These are phyloP conservation scores for Junonia oenone DNA, from an alignment of 2,888 invertebrate species.

Conservation along the genomic window DNA sequence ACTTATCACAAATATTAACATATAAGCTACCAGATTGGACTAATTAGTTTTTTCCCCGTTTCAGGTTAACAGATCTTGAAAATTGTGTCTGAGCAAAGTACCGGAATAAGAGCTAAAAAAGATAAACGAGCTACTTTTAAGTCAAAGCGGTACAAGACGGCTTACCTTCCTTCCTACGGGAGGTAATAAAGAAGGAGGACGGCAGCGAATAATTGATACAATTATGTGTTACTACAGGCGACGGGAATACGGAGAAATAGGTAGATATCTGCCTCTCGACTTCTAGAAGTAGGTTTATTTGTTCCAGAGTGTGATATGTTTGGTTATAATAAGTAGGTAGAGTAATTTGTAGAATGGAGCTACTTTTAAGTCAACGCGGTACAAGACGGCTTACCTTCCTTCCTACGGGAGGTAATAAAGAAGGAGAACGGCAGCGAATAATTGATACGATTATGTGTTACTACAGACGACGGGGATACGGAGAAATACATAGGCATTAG, in stretches of 20 bases:
- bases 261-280: too few species aligned
- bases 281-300: too few species aligned
- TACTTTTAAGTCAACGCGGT: slow-evolving; percentile 21
- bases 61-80: not conserved
- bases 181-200: slow-evolving; percentile 71
- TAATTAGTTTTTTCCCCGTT: not conserved
- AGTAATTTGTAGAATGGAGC: too few species aligned
- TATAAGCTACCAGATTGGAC: not conserved
- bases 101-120: slow-evolving; percentile 9
- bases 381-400: slow-evolving; percentile 41
- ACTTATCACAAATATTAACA: too few species aligned
- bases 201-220: slow-evolving; percentile 75
- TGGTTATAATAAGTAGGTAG: too few species aligned
- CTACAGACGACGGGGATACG: slow-evolving; percentile 40
- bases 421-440: slow-evolving; percentile 70
- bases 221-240: slow-evolving; percentile 59
- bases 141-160: slow-evolving; percentile 30
- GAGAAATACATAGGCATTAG: too few species aligned
- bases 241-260: too few species aligned
- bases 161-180: slow-evolving; percentile 43
- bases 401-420: slow-evolving; percentile 61
- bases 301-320: too few species aligned
- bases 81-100: not conserved
- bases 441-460: slow-evolving; percentile 73
- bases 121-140: slow-evolving; percentile 17